phyloP scores from a whole-genome alignment of 2,113 vertebrate species.

The Ceyx cyanopectus region DNA sequence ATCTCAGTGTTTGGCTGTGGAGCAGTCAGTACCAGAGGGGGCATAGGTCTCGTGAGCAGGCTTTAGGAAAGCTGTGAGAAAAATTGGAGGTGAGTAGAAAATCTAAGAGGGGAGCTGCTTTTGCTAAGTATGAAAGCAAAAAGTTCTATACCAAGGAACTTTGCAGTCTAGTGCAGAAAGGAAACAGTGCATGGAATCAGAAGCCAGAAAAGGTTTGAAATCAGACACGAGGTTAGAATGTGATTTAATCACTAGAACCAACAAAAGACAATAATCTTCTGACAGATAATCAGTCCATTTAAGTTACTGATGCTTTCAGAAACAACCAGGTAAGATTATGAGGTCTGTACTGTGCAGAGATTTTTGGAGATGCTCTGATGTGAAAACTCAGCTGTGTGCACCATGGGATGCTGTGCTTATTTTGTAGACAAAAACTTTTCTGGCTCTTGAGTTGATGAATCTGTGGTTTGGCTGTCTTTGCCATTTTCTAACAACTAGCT shows the following conservation, averaged over 20 bases:
- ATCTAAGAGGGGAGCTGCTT: not conserved
- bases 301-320: not conserved
- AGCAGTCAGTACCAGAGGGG: not conserved
- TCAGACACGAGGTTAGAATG: not conserved
- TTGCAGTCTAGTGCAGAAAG: not conserved
- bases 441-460: not conserved
- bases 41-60: not conserved
- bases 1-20: not conserved
- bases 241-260: not conserved
- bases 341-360: not conserved
- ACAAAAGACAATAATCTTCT: not conserved
- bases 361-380: not conserved
- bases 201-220: not conserved
- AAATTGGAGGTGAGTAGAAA: not conserved
- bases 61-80: not conserved
- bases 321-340: not conserved
- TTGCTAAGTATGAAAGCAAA: not conserved
- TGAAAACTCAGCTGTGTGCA: not conserved
- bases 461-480: conserved; percentile 29
- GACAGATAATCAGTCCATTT: not conserved
- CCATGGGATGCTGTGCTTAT: not conserved
- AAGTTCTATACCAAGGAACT: not conserved
- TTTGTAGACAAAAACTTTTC: not conserved
- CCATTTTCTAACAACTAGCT: not conserved
- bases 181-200: not conserved